A percentile compares a stretch with the other conserved stretches of the same genome.
Evolutionary conservation across 1,140 invertebrate genomes (phyloP).

Genomic region (Octopus sinensis): DNA sequence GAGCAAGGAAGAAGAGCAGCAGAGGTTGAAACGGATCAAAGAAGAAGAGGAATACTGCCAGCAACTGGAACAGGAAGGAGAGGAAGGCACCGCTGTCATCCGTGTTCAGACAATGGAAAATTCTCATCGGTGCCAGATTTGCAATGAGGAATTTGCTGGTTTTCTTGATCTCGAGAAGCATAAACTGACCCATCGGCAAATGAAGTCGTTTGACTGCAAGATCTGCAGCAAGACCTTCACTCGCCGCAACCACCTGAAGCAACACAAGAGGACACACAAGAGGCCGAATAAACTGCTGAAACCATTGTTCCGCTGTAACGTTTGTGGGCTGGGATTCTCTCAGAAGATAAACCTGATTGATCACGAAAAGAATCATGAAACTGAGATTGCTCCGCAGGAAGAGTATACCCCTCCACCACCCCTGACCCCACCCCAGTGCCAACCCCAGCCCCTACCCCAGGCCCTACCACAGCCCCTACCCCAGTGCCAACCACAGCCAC

Average conservation of each 20-base stretch:
- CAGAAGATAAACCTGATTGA: background rate
- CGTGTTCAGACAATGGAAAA: background rate
- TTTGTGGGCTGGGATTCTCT: background rate
- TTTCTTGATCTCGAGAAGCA: conserved; percentile 18
- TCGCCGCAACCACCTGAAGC: conserved; percentile 11
- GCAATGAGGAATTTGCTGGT: conserved; percentile 17
- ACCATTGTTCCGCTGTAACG: background rate
- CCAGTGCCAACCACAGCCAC: no score
- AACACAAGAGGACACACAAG: conserved; percentile 9
- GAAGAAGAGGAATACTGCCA: background rate
- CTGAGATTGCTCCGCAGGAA: no score
- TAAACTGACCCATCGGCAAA: conserved; percentile 19
- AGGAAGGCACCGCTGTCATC: background rate
- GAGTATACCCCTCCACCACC: no score
- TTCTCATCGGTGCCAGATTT: conserved; percentile 17
- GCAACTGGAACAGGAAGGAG: background rate
- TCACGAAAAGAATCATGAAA: background rate
- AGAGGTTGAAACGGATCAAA: background rate
- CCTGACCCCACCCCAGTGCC: no score
- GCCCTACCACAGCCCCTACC: no score
- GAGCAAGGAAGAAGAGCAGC: background rate
- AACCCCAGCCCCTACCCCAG: no score
- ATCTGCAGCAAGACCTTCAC: conserved; percentile 16
- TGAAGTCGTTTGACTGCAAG: conserved; percentile 15
- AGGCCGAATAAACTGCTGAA: background rate